Base-by-base conservation (phyloP, 2,797 vertebrate species). In the Liasis olivaceus region DNA sequence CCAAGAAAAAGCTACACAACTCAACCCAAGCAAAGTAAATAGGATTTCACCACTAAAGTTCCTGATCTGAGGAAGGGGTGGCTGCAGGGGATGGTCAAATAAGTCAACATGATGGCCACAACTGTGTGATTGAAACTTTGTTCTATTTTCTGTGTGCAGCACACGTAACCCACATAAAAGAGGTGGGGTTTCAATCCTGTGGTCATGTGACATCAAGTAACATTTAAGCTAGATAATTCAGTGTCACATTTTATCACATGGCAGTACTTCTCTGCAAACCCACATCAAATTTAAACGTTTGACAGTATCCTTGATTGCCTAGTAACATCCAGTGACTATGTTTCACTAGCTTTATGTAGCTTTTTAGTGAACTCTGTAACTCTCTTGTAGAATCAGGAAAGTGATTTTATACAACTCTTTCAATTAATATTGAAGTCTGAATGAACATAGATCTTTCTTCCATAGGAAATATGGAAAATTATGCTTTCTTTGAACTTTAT, bases 321-420 rank as follows among this genome's bases (percentile, higher is more conserved):
- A 97, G 91, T 91, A 92, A 93, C 95, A 95, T 91, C 92, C 90
- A 93, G 31, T 13, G 91, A 89, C 51, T 96, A 96, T 92, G n/a
- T 95, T 96, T 97, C 93, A 94, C 63, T 93, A 89, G 90, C 93
- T 95, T 91, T 94, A 92, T 77, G 84, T 62, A 95, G 85, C 12
- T 95, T 95, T 95, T 95, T 92, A 94, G 24, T 90, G 63, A 97
- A 96, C 95, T 95, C 92, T 63, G 95, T 92, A 96, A 96, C 60
- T 93, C 87, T 92, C 92, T 85, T 92, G 92, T 96, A 0, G 0
- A 94, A 28, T 20, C 93, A 54, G 87, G 95, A 91, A 13, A 94
- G 85, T 54, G 94, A 93, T 91, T 89, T 9, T 93, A 84, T 93
- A 84, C 89, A 94, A 93, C 91, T 93, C 22, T 94, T 12, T 94